Evolutionary conservation across 2,888 invertebrate genomes (phyloP), one percentile per base, ranked within the genome.

Genomic region (Melanostoma scalare): DNA sequence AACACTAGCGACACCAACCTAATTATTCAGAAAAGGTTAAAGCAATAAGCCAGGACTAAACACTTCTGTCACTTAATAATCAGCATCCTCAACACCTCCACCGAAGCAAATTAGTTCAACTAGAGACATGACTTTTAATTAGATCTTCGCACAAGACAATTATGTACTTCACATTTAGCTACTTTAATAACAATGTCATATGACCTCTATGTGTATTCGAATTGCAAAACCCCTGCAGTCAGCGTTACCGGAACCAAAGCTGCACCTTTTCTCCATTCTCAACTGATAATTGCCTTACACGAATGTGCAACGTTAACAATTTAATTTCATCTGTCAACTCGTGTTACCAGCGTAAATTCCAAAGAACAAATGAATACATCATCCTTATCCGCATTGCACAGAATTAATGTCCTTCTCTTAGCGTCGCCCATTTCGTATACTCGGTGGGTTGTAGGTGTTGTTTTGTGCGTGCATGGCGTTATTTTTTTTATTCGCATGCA

Each of bases 311-410:
- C 68, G 63, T 48, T 68, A 78, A 82, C 82, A 82, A 82, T 82
- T 82, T 78, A 77, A 82, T 82, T 78, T 78, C 78, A 53, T 73
- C 73, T 73, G 82, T 82, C 82, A 82, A 58, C 73, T 78, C 68
- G 73, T 44, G 56, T 73, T 78, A 63, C 60, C 58, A 81, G 55
- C n/a, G 61, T 60, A 42, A 60, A 69, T 55, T 73, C 68, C 72
- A 68, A 77, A 67, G 72, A 73, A 67, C 68, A 33, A 77, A 44
- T 67, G 72, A 77, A 82, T 73, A 77, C 77, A 72, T 82, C 73
- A 77, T 82, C 68, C 82, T 78, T 82, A 81, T 81, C 77, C 72
- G 67, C 71, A 76, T 77, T 73, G 78, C 56, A 68, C 56, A 69
- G 78, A 73, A 73, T 82, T 78, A 77, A 78, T 78, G 78, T 73